Evolutionary conservation across 2,888 invertebrate species (phyloP).

Genomic region (Mythimna albipuncta): DNA sequence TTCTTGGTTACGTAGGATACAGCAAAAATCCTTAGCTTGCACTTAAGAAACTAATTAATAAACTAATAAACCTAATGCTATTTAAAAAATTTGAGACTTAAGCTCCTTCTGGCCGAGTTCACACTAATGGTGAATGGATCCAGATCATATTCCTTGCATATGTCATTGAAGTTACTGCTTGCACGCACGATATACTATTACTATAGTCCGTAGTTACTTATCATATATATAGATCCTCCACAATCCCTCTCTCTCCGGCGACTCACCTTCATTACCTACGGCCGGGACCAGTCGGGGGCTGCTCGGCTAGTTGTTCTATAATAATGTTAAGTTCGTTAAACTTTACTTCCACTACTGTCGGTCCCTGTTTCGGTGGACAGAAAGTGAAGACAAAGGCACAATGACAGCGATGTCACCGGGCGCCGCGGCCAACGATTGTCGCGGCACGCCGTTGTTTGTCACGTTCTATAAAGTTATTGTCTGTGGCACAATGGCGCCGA

Average conservation of each 20-base stretch:
- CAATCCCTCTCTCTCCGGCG: background rate
- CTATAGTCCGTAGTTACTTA: no score
- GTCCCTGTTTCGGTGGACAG: background rate
- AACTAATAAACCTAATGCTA: no score
- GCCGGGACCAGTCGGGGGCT: background rate
- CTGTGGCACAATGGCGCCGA: conserved; percentile 39
- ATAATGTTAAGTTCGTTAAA: background rate
- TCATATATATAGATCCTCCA: no score
- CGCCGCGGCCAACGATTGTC: background rate
- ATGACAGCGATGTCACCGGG: conserved; percentile 17
- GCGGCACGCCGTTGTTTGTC: conserved; percentile 18
- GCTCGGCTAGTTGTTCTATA: background rate
- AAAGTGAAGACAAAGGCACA: conserved; percentile 5
- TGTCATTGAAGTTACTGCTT: no score
- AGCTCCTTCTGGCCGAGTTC: no score
- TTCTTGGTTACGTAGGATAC: no score
- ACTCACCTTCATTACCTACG: conserved; percentile 8
- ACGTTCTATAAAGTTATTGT: conserved; percentile 34
- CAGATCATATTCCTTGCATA: no score
- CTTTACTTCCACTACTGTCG: conserved; percentile 8
- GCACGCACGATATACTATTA: no score
- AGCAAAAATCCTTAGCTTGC: no score
- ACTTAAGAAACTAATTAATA: no score
- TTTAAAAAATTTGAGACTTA: no score
- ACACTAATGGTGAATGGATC: no score